Evolutionary conservation across 2,113 vertebrate genomes (phyloP), one percentile per base, ranked within the genome.

Genomic region (Plestiodon gilberti): DNA sequence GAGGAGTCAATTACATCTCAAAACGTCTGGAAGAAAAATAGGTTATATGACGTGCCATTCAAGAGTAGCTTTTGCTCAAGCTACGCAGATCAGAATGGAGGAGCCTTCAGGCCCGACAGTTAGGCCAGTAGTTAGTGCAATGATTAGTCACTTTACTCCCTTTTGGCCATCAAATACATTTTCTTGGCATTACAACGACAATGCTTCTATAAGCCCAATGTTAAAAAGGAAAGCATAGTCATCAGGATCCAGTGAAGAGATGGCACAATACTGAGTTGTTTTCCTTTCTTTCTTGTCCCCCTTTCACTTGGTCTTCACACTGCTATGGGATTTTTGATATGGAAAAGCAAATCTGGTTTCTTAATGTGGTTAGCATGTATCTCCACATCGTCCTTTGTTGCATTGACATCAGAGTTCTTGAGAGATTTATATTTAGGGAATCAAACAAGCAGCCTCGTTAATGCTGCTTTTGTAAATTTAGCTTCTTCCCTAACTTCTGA

Each of bases 401-500:
- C n/a, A 78, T 84, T 89, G 76, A 93, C 87, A 89, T 78, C 83
- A 93, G 81, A 15, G 73, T 90, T 88, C 52, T 84, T 0, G 0
- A 83, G 43, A 91, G 91, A 92, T 87, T 92, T 1, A 87, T 92
- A 87, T 92, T 94, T 78, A 91, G 92, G 93, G 83, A 82, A 77
- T 73, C 89, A 93, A 92, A 89, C 86, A 90, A 91, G 89, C 89
- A 87, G 85, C 87, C 61, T 85, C 83, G 85, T 85, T 89, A 90
- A 95, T 81, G 91, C 85, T 83, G 94, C 88, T 93, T 91, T 94
- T 91, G 82, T 74, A 87, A 81, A 88, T 90, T 85, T 87, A 83
- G 83, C 87, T 93, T 88, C 92, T 91, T 61, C 86, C 89, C 84
- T 90, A 89, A 91, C 79, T 93, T 91, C 94, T 94, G 80, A 89